Evolutionary conservation across 2,888 invertebrate genomes (phyloP), one percentile per base, ranked within the genome.

Genomic region (Drosophila suboccidentalis): DNA sequence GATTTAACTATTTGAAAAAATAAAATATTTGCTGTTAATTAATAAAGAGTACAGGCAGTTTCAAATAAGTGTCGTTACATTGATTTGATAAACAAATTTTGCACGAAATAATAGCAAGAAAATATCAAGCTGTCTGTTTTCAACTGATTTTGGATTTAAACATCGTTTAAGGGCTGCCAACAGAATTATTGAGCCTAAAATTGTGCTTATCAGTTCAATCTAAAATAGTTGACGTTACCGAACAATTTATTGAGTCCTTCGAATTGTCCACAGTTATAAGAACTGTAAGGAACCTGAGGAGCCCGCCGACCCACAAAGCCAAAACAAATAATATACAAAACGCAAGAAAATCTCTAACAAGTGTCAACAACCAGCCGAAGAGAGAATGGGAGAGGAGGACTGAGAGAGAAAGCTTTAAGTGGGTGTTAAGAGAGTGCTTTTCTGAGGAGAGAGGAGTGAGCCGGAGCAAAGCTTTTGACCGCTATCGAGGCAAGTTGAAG

Each of bases 341-440:
- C 26, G 60, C 47, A 75, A 44, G 68, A 73, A 83, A 83, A 78
- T 76, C 73, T 82, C 73, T 85, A 87, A 88, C 87, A 88, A 88
- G 87, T 88, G 87, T 88, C 53, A 59, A 66, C 60, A 58, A 50
- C 47, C 63, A 53, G 41, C 22, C 32, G 44, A 66, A 51, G 38
- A 41, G 44, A 39, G 46, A 22, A 29, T 19, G 61, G n/a, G 53
- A 47, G 64, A 41, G 47, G 75, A n/a, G 17, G 11, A 15, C 19
- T 22, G 22, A 39, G 43, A 60, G 36, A 32, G 49, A 41, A 26
- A 54, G 62, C 39, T 63, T 49, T 34, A 19, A 11, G 43, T 60
- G 50, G 50, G 60, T 41, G 50, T 43, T n/a, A n/a, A 43, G 47
- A 49, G 62, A 22, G 57, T 39, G 62, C 38, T 53, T 54, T 53